phyloP scores from a whole-genome alignment of 2,797 vertebrate species.

The Hafferia zeledoni region DNA sequence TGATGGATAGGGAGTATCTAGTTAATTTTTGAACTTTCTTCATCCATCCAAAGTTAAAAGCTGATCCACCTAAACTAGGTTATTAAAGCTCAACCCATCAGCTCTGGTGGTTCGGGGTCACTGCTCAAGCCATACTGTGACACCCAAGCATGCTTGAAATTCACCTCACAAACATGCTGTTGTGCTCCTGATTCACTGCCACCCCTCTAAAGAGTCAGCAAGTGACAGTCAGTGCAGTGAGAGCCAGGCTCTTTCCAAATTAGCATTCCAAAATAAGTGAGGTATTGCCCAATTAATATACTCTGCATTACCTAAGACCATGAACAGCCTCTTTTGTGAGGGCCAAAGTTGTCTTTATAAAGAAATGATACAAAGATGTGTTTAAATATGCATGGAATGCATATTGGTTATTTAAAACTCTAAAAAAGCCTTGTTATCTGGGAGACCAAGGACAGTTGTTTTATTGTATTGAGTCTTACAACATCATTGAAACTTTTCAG shows the following conservation, averaged over 20 bases:
- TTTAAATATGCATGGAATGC: conserved; percentile 35
- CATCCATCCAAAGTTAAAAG: conserved; percentile 35
- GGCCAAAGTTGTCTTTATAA: background rate
- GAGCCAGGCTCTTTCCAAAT: background rate
- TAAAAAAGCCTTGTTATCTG: background rate
- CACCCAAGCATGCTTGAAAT: background rate
- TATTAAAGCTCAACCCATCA: conserved; percentile 11
- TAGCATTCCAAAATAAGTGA: conserved; percentile 23
- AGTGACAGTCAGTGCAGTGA: background rate
- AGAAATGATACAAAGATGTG: background rate
- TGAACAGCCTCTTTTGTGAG: conserved; percentile 18
- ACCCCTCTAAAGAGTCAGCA: background rate
- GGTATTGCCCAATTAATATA: background rate
- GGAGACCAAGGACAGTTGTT: background rate
- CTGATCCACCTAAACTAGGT: background rate
- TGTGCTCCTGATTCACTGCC: background rate
- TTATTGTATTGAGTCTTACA: background rate
- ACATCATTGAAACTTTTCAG: conserved; percentile 1
- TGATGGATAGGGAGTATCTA: background rate
- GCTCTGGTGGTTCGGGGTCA: background rate
- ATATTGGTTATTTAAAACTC: background rate
- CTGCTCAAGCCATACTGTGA: background rate
- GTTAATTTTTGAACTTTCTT: conserved; percentile 52
- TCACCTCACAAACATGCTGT: background rate
- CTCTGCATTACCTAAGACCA: background rate